A percentile compares a stretch with the other conserved stretches of the same genome.
Evolutionary conservation across 2,888 invertebrate genomes (phyloP).

Genomic region (Eupithecia subumbrata): DNA sequence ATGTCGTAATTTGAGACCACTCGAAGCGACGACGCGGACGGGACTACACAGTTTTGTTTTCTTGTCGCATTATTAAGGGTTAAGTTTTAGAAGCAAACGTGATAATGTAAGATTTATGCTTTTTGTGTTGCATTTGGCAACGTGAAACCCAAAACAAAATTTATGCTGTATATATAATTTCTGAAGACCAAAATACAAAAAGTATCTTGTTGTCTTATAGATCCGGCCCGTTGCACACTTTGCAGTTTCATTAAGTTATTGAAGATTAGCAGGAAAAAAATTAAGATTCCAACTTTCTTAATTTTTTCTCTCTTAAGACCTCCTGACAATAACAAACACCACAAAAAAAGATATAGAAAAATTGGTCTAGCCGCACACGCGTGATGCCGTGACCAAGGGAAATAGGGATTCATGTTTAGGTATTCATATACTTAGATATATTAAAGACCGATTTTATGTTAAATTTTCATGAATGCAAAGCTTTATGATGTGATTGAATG

Average conservation of each 20-base stretch:
- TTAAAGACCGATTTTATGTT: no score
- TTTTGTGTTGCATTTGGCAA: background rate
- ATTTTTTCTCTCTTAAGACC: no score
- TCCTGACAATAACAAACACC: no score
- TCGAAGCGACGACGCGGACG: background rate
- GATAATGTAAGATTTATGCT: background rate
- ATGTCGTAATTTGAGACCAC: conserved; percentile 8
- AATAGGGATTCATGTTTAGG: no score
- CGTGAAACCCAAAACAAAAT: background rate
- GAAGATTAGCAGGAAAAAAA: background rate
- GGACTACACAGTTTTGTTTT: background rate
- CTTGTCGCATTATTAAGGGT: background rate
- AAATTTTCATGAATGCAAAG: background rate
- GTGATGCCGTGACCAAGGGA: no score
- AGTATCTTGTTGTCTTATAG: background rate
- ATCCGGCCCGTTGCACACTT: background rate
- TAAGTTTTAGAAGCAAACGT: background rate
- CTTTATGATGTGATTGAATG: background rate
- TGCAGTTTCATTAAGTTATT: background rate
- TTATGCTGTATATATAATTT: background rate
- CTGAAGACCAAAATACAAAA: background rate
- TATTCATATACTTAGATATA: no score
- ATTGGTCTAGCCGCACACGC: no score
- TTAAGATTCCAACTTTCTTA: no score
- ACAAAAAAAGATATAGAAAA: no score